A percentile compares a stretch with the other conserved stretches of the same genome.
Evolutionary conservation across 2,888 invertebrate genomes (phyloP).

Genomic region (Leucophenga maculata): DNA sequence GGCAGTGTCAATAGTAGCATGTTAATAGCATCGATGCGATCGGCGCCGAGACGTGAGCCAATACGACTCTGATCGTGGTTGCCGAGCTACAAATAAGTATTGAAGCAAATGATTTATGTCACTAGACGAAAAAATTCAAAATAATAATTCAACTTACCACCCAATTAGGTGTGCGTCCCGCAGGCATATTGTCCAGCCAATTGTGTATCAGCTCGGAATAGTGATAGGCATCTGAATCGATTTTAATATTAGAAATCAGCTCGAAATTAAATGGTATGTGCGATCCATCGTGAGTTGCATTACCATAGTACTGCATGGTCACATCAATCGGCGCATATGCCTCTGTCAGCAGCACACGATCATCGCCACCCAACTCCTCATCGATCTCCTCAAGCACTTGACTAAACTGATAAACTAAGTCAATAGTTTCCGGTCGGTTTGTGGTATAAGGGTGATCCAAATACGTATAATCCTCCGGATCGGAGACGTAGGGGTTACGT

Average conservation of each 20-base stretch:
- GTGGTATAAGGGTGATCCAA: conserved; percentile 76
- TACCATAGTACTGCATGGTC: conserved; percentile 78
- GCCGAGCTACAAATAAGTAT: conserved; percentile 76
- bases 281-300: conserved; percentile 71
- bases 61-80: conserved; percentile 83
- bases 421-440: conserved; percentile 76
- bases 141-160: conserved; percentile 71
- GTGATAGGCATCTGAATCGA: conserved; percentile 73
- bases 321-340: conserved; percentile 75
- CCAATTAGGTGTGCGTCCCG: conserved; percentile 77
- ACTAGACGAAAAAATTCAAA: neutral
- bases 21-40: conserved; percentile 83
- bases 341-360: conserved; percentile 76
- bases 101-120: neutral
- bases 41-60: conserved; percentile 79
- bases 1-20: conserved; percentile 86
- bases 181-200: conserved; percentile 77
- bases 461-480: conserved; percentile 74
- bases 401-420: conserved; percentile 76
- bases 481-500: conserved; percentile 68
- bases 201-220: conserved; percentile 74
- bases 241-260: conserved; percentile 75
- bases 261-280: conserved; percentile 81
- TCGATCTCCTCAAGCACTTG: conserved; percentile 74
- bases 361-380: conserved; percentile 62